Percentiles rank a stretch among this genome's conserved stretches.
Evolutionary conservation across 2,888 invertebrate species (phyloP).

Genomic region (Malthinus flaveolus): DNA sequence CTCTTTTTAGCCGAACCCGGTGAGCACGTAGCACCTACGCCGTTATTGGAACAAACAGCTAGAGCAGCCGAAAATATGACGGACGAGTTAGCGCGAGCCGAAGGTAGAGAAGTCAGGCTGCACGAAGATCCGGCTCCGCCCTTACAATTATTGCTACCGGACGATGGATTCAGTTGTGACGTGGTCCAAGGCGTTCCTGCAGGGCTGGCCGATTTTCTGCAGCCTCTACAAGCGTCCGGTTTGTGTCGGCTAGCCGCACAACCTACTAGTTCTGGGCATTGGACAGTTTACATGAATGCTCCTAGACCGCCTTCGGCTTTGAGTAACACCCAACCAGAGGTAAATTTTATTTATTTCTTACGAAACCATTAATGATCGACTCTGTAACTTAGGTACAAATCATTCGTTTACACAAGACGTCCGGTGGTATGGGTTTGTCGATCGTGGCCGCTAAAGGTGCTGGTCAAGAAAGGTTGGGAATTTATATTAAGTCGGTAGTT

Average conservation of each 20-base stretch:
- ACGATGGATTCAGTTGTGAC: slow-evolving; percentile 97
- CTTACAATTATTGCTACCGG: slow-evolving; percentile 89
- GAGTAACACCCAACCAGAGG: slow-evolving; percentile 54
- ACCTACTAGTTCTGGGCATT: slow-evolving; percentile 87
- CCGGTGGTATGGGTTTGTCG: slow-evolving; percentile 96
- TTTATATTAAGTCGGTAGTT: slow-evolving; percentile 98
- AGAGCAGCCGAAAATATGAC: slow-evolving; percentile 86
- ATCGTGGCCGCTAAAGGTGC: slow-evolving; percentile 92
- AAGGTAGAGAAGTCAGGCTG: slow-evolving; percentile 84
- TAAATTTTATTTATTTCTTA: slow-evolving; percentile 27
- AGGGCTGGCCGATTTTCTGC: slow-evolving; percentile 84
- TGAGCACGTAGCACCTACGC: slow-evolving; percentile 58
- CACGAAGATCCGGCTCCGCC: slow-evolving; percentile 92
- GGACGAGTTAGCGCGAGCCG: slow-evolving; percentile 87
- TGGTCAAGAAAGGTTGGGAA: slow-evolving; percentile 72
- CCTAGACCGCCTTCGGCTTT: slow-evolving; percentile 52
- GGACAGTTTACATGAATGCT: slow-evolving; percentile 90
- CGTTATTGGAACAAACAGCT: slow-evolving; percentile 70
- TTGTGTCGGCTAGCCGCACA: slow-evolving; percentile 90
- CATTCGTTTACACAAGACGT: slow-evolving; percentile 90
- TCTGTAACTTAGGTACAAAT: slow-evolving; percentile 62
- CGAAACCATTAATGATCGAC: slow-evolving; percentile 3
- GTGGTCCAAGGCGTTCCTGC: slow-evolving; percentile 89
- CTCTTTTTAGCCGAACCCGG: slow-evolving; percentile 50
- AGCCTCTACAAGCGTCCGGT: slow-evolving; percentile 80